Conservation (phyloP, 37 sponge, comb jelly and placozoan genomes). For the Halichondria panicea region DNA sequence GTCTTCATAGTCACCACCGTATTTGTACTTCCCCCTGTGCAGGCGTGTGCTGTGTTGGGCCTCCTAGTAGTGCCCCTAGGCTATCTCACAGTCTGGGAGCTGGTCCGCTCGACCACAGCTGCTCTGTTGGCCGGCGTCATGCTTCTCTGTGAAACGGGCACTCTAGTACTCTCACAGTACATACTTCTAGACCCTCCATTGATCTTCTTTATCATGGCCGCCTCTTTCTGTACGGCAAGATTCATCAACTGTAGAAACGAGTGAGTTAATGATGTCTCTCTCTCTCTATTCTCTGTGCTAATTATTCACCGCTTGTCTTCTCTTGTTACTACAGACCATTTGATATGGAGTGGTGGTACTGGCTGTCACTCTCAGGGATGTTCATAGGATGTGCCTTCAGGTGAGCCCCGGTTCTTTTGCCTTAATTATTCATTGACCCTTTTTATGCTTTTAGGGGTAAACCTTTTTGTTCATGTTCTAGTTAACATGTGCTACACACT, state of each 20-base stretch:
- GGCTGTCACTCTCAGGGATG: conserved; percentile 77
- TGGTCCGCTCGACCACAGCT: conserved; percentile 76
- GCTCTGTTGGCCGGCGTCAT: conserved; percentile 61
- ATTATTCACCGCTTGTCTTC: not conserved
- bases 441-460: not conserved
- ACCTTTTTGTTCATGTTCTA: not conserved
- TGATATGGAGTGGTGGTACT: conserved; percentile 92
- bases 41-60: conserved; percentile 91
- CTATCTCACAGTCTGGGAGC: conserved; percentile 85
- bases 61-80: conserved; percentile 67
- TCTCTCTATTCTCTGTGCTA: too few species aligned
- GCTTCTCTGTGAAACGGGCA: conserved; percentile 88
- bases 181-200: conserved; percentile 95
- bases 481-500: too few species aligned
- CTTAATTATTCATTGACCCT: not conserved
- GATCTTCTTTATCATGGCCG: conserved; percentile 84
- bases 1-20: too few species aligned
- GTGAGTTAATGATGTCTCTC: conserved; percentile 22
- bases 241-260: conserved; percentile 62
- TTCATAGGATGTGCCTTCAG: conserved; percentile 88
- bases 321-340: too few species aligned
- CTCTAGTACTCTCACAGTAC: conserved; percentile 92
- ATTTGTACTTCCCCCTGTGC: not conserved
- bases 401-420: conserved; percentile 18
- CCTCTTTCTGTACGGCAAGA: conserved; percentile 68